Conservation (phyloP, 23 tunicate species). For the Botrylloides violaceus region DNA sequence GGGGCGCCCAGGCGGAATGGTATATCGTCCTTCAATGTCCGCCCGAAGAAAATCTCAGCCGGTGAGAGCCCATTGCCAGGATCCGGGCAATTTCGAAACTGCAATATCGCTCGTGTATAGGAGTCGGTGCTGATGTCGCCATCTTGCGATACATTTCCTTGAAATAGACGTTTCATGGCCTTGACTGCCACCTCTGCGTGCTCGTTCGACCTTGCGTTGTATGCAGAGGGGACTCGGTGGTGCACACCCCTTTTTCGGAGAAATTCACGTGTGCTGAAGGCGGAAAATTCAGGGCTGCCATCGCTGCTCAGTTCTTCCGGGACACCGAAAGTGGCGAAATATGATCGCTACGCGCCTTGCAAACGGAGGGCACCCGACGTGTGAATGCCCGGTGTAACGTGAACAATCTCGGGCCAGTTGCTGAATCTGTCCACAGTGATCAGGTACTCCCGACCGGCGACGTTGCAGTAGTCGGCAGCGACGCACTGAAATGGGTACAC, state of each 20-base stretch:
- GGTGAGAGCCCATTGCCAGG: not conserved
- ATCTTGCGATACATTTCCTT: not conserved
- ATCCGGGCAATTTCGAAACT: not conserved
- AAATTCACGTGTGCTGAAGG: constrained; percentile 10
- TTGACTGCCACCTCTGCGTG: not conserved
- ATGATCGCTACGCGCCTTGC: no score
- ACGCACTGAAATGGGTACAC: not conserved
- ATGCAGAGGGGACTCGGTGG: not conserved
- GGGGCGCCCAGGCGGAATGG: not conserved
- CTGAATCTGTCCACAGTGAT: not conserved
- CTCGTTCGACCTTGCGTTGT: not conserved
- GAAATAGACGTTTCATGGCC: not conserved
- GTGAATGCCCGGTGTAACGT: no score
- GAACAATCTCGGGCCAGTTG: constrained; percentile 12
- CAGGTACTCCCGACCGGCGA: not conserved
- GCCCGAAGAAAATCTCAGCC: not conserved
- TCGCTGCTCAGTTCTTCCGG: constrained; percentile 19
- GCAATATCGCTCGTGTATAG: not conserved
- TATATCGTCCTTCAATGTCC: not conserved
- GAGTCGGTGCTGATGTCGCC: not conserved
- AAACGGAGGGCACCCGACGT: no score
- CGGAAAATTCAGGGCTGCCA: constrained; percentile 21
- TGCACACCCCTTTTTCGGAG: constrained; percentile 2
- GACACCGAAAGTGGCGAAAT: constrained; percentile 18
- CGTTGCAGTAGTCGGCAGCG: not conserved